Conservation (phyloP, 2,797 vertebrate species). For the Ctenopoma kingsleyae region DNA sequence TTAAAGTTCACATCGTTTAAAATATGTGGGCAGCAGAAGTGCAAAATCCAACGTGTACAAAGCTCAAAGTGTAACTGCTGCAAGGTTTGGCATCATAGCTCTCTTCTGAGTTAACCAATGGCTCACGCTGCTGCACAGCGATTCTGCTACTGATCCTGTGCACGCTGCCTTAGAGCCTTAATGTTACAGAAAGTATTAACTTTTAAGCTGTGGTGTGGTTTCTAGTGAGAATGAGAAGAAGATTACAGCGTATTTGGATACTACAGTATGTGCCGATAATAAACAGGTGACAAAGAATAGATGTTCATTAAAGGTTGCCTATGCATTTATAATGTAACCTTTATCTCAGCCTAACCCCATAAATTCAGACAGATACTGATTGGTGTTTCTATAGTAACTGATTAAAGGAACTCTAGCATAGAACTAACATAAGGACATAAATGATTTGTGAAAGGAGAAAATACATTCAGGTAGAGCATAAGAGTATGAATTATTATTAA, state of each 20-base stretch:
- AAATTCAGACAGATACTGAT: not conserved
- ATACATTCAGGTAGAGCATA: not conserved
- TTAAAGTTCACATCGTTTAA: conserved; percentile 26
- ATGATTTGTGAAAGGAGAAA: not conserved
- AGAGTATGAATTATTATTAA: not conserved
- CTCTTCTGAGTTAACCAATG: conserved; percentile 35
- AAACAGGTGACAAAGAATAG: not conserved
- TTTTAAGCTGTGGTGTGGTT: conserved; percentile 6
- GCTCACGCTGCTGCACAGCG: conserved; percentile 11
- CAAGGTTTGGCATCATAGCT: conserved; percentile 25
- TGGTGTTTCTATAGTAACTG: conserved; percentile 23
- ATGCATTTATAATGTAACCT: not conserved
- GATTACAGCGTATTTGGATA: not conserved
- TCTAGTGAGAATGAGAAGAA: not conserved
- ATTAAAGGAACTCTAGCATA: not conserved
- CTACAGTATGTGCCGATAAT: not conserved
- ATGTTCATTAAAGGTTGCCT: conserved; percentile 6
- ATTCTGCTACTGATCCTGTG: conserved; percentile 11
- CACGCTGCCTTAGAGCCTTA: conserved; percentile 10
- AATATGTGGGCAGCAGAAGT: conserved; percentile 32
- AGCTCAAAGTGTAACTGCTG: conserved; percentile 29
- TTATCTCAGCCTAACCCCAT: not conserved
- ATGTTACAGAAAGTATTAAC: conserved; percentile 1
- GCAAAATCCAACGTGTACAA: conserved; percentile 19
- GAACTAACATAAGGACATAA: not conserved